phyloP scores from a whole-genome alignment of 2,113 vertebrate genomes.

The Murina feae region DNA sequence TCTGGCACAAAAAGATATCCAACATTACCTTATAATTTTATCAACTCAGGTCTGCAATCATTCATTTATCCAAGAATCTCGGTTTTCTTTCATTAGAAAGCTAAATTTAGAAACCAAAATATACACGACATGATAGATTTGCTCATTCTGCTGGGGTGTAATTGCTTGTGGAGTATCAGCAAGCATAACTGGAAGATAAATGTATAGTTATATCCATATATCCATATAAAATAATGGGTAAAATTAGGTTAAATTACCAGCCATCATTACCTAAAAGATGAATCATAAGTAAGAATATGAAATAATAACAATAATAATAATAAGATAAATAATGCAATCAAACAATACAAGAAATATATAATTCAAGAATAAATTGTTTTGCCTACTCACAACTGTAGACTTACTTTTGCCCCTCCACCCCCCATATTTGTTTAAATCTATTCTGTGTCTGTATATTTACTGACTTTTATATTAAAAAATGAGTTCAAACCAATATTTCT shows the following conservation, averaged over 20 bases:
- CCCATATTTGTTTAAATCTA: background rate
- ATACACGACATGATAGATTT: background rate
- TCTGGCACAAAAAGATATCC: background rate
- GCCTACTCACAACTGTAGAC: background rate
- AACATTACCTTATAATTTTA: background rate
- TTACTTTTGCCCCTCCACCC: background rate
- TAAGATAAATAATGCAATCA: background rate
- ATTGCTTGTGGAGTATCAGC: background rate
- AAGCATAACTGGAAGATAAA: background rate
- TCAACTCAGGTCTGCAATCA: background rate
- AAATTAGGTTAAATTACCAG: background rate
- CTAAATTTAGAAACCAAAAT: background rate
- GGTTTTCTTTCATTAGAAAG: background rate
- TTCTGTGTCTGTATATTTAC: background rate
- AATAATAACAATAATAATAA: background rate
- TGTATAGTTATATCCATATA: background rate
- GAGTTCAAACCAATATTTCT: background rate
- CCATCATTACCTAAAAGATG: background rate
- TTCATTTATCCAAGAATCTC: background rate
- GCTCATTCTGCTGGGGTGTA: background rate
- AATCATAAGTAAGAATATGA: background rate
- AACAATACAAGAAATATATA: background rate
- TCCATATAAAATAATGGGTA: background rate
- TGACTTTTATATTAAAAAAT: background rate
- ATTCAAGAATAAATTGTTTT: background rate